These are phyloP conservation scores for Cydia pomonella DNA, from an alignment of 1,140 invertebrate genomes.

Conservation along the genomic window DNA sequence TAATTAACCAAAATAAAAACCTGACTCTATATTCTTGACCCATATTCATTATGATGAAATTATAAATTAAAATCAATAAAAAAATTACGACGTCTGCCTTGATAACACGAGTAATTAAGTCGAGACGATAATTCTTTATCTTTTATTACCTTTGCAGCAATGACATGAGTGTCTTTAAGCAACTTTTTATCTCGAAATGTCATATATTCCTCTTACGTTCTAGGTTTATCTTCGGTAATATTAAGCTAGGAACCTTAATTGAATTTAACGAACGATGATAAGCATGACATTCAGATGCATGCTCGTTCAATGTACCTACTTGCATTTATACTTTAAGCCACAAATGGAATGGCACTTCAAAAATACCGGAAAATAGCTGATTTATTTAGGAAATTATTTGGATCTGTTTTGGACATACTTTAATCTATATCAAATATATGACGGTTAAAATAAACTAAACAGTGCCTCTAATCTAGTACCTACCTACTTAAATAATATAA, in stretches of 20 bases:
- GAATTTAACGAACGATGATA: slow-evolving; percentile 25
- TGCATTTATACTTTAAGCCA: slow-evolving; percentile 29
- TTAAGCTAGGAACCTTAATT: slow-evolving; percentile 23
- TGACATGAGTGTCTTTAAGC: slow-evolving; percentile 35
- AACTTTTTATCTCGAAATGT: slow-evolving; percentile 18
- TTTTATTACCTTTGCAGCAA: slow-evolving; percentile 46
- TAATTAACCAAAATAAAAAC: slow-evolving; percentile 18
- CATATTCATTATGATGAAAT: slow-evolving; percentile 27
- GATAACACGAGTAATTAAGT: slow-evolving; percentile 46
- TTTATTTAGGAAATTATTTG: neutral
- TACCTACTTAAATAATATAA: slow-evolving; percentile 31
- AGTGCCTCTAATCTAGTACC: slow-evolving; percentile 21
- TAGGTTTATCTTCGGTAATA: slow-evolving; percentile 32
- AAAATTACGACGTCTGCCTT: slow-evolving; percentile 36
- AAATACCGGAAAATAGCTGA: neutral
- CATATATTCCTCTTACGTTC: slow-evolving; percentile 11
- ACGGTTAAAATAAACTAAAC: neutral
- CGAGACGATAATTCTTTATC: slow-evolving; percentile 54
- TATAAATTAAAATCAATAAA: slow-evolving; percentile 54
- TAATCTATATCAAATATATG: neutral
- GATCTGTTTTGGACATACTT: neutral
- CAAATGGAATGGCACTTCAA: neutral
- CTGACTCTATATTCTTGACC: neutral
- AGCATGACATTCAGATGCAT: slow-evolving; percentile 7
- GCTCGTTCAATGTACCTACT: slow-evolving; percentile 17